Percentiles rank a stretch among this genome's conserved stretches.
Conservation (phyloP, 2,888 invertebrate species). For the Elysia crispata region DNA sequence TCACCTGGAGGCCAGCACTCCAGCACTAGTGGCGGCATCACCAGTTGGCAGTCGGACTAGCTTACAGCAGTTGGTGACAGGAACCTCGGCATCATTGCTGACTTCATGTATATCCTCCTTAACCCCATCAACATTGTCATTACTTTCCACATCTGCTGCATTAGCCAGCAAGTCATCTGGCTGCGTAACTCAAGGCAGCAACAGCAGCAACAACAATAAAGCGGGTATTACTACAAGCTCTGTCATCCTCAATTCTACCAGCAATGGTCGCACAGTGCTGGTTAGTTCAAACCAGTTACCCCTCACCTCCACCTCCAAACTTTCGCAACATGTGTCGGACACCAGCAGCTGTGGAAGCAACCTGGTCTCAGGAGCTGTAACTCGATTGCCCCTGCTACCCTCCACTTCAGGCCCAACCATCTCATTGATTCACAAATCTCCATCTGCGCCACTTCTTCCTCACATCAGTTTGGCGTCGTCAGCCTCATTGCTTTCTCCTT, state of each 20-base stretch:
- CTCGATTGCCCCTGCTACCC: background rate
- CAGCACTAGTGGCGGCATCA: slow-evolving; percentile 28
- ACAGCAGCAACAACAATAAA: background rate
- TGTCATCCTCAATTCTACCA: background rate
- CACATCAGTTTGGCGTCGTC: slow-evolving; percentile 23
- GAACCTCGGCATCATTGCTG: background rate
- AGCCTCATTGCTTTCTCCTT: background rate
- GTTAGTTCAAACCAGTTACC: no score
- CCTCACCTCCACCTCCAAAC: no score
- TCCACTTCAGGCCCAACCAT: slow-evolving; percentile 54
- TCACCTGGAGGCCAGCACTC: slow-evolving; percentile 63
- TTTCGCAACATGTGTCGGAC: background rate
- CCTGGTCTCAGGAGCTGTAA: background rate
- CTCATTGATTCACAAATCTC: slow-evolving; percentile 51
- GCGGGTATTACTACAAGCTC: background rate
- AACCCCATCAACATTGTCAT: slow-evolving; percentile 12
- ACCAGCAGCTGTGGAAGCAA: background rate
- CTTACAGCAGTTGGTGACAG: slow-evolving; percentile 35
- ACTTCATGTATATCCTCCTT: no score
- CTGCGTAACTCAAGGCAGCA: background rate
- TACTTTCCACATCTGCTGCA: slow-evolving; percentile 27
- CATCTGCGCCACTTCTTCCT: slow-evolving; percentile 42
- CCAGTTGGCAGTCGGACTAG: slow-evolving; percentile 34
- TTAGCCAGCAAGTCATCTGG: background rate
- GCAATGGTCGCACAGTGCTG: background rate